phyloP scores from a whole-genome alignment of 1,140 invertebrate genomes.

The Maniola jurtina region DNA sequence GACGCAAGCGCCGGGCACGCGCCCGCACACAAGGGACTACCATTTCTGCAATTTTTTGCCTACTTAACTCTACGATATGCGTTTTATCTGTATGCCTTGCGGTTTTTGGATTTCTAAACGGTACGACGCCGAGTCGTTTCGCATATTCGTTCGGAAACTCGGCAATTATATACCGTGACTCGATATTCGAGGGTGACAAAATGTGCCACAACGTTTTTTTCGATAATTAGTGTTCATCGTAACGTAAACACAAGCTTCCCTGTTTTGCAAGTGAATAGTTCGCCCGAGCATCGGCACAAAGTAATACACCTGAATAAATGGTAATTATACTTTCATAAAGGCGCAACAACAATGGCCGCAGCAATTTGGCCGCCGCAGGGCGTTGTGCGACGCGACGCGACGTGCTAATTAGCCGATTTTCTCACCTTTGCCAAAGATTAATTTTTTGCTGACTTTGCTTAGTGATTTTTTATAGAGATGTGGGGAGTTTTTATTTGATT shows the following conservation, averaged over 20 bases:
- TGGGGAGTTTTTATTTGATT: conserved; percentile 35
- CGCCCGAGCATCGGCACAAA: conserved; percentile 46
- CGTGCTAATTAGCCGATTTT: conserved; percentile 73
- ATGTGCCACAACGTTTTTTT: conserved; percentile 39
- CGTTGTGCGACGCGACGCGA: conserved; percentile 32
- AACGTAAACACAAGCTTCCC: conserved; percentile 59
- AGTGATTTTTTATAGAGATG: conserved; percentile 32
- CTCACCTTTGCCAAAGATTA: conserved; percentile 65
- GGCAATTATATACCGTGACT: conserved; percentile 67
- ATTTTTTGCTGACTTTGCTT: conserved; percentile 45
- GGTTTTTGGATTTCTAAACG: conserved; percentile 18
- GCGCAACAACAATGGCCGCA: conserved; percentile 48
- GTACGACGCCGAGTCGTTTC: background rate
- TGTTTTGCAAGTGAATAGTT: conserved; percentile 61
- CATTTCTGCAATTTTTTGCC: conserved; percentile 43
- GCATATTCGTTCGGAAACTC: background rate
- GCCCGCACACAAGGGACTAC: conserved; percentile 46
- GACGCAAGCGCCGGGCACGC: conserved; percentile 37
- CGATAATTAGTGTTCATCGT: conserved; percentile 59
- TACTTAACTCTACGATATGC: conserved; percentile 44
- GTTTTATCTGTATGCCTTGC: conserved; percentile 40
- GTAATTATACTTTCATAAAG: conserved; percentile 69
- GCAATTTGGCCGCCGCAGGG: conserved; percentile 53
- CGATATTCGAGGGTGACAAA: conserved; percentile 47
- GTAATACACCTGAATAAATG: conserved; percentile 64